Base-by-base conservation (phyloP, 2,113 vertebrate species). In the Bubo bubo region DNA sequence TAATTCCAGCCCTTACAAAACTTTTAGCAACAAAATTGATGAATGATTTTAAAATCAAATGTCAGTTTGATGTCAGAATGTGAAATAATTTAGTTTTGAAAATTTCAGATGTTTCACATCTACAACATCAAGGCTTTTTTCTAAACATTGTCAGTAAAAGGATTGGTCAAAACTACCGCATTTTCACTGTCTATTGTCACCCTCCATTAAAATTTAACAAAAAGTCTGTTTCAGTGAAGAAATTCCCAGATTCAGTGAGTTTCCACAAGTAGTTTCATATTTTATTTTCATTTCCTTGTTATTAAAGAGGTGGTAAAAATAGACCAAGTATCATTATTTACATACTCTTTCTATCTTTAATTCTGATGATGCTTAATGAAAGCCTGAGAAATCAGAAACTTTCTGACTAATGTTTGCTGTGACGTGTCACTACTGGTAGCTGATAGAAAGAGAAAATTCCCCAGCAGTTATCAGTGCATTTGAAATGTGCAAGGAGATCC, bases 221-320 rank as follows among this genome's bases (percentile, higher is more conserved):
- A 88, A 81, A n/a, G 2, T 4, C 5, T 30, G 22, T 74, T 90
- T 90, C 55, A 58, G 52, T 3, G 27, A 49, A 49, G n/a, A 86
- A 71, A 63, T 10, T 39, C 83, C 45, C 9, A 24, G 45, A 52
- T 41, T 91, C 24, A 30, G 17, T 49, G 47, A 76, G 13, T 56
- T 86, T 92, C 86, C 72, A 86, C 20, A 63, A 56, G 52, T 24
- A 88, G 37, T 83, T 96, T 93, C 32, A 34, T 55, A 66, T 75
- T 93, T 79, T 30, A 49, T 34, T 94, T 94, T 94, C 24, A 43
- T 89, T 95, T 96, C 47, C 28, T 74, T 90, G 35, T 55, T 87
- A 35, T 39, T 80, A 60, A 79, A 80, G 45, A 70, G 9, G 17
- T 63, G 6, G 7, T 22, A 83, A 86, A 94, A 97, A 80, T 49